Evolutionary conservation across 2,113 vertebrate species (phyloP).

Genomic region (Axis porcinus): DNA sequence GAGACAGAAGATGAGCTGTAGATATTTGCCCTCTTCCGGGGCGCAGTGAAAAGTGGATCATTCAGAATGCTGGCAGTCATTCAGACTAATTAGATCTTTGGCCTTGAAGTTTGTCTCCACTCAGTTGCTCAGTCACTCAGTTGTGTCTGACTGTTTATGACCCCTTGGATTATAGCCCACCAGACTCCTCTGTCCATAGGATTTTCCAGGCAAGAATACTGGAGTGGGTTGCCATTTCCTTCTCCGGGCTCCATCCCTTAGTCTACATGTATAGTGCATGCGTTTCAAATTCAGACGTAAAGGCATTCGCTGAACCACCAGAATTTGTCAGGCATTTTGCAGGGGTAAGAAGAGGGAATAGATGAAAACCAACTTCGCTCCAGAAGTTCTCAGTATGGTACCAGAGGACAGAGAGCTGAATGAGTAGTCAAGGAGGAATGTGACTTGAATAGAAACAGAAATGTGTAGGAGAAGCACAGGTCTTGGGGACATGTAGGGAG

Average conservation of each 20-base stretch:
- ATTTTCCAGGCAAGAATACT: background rate
- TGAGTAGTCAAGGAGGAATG: background rate
- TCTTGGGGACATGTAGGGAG: background rate
- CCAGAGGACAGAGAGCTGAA: background rate
- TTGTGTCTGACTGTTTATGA: background rate
- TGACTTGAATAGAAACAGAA: background rate
- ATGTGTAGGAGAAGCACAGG: background rate
- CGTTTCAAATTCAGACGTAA: background rate
- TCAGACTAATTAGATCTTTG: slow-evolving; percentile 14
- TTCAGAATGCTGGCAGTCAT: background rate
- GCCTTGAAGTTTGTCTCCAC: slow-evolving; percentile 17
- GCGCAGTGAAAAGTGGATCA: background rate
- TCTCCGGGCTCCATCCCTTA: background rate
- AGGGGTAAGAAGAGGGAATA: background rate
- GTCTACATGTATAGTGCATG: background rate
- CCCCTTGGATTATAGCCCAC: background rate
- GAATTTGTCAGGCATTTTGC: background rate
- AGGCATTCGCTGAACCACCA: background rate
- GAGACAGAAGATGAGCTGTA: background rate
- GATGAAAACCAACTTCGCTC: background rate
- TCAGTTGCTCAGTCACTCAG: background rate
- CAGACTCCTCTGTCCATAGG: background rate
- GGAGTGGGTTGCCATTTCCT: background rate
- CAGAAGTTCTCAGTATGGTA: background rate
- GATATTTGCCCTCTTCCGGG: background rate